phyloP scores from a whole-genome alignment of 2,113 vertebrate genomes.

The Callithrix jacchus region DNA sequence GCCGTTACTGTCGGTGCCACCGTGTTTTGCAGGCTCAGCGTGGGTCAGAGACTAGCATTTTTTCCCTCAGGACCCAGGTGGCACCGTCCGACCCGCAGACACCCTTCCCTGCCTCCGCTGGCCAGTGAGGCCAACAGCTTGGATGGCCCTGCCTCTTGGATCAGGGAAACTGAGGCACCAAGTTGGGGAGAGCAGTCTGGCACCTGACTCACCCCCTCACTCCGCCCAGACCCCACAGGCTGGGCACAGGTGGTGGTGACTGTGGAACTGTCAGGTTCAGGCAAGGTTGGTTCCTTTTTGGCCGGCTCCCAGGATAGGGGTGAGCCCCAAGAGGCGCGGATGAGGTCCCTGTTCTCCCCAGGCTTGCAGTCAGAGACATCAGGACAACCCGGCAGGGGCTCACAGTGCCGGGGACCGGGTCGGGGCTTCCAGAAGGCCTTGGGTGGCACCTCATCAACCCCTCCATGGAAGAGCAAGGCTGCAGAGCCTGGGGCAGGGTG shows the following conservation, averaged over 20 bases:
- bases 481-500: not conserved
- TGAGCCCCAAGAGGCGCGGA: accelerated
- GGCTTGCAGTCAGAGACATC: not conserved
- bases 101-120: accelerated
- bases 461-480: not conserved
- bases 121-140: not conserved
- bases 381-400: accelerated
- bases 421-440: not conserved
- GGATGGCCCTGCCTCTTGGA: no score
- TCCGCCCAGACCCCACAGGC: no score
- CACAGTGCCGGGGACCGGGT: not conserved
- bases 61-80: not conserved
- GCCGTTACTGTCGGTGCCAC: not conserved
- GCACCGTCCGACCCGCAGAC: not conserved
- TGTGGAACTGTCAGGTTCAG: not conserved
- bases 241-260: accelerated
- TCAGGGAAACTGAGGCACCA: not conserved
- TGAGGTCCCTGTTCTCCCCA: not conserved
- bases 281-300: not conserved
- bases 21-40: accelerated
- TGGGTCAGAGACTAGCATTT: not conserved
- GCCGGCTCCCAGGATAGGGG: not conserved
- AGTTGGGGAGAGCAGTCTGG: accelerated
- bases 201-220: not conserved
- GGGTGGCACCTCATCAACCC: accelerated